These are phyloP conservation scores for Baryphthengus martii DNA, from an alignment of 2,113 vertebrate species.

Conservation along the genomic window DNA sequence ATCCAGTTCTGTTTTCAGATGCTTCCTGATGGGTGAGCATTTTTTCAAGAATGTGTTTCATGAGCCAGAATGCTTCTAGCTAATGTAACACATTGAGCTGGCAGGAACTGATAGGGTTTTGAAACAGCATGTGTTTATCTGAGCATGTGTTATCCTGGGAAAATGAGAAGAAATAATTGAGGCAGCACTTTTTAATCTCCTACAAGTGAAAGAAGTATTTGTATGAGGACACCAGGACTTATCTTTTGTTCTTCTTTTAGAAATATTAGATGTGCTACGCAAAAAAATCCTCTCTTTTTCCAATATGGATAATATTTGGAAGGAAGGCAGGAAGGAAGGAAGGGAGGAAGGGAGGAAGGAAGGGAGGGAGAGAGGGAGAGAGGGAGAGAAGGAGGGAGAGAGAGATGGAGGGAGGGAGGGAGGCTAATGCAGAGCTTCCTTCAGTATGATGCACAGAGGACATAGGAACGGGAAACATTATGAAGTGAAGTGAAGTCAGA, in stretches of 20 bases:
- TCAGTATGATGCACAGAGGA: not conserved
- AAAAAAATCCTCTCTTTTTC: not conserved
- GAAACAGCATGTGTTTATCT: not conserved
- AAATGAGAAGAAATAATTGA: not conserved
- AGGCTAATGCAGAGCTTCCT: not conserved
- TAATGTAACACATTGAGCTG: not conserved
- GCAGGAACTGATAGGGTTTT: not conserved
- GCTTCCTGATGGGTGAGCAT: not conserved
- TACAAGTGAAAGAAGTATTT: not conserved
- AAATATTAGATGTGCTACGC: not conserved
- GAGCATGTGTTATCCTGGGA: not conserved
- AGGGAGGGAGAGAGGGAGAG: too few relatives aligned
- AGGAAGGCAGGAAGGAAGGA: not conserved
- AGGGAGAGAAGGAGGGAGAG: too few relatives aligned
- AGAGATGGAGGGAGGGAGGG: not conserved
- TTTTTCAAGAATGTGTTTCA: not conserved
- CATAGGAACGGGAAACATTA: not conserved
- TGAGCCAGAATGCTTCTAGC: conserved; percentile 2
- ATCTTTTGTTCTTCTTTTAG: not conserved
- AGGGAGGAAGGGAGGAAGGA: too few relatives aligned
- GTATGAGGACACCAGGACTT: not conserved
- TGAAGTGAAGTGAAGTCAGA: not conserved
- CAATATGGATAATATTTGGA: not conserved
- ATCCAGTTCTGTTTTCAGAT: not conserved
- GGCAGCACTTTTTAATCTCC: not conserved